Evolutionary conservation across 2,888 invertebrate genomes (phyloP), one percentile per base, ranked within the genome.

Genomic region (Periphyllus acericola): DNA sequence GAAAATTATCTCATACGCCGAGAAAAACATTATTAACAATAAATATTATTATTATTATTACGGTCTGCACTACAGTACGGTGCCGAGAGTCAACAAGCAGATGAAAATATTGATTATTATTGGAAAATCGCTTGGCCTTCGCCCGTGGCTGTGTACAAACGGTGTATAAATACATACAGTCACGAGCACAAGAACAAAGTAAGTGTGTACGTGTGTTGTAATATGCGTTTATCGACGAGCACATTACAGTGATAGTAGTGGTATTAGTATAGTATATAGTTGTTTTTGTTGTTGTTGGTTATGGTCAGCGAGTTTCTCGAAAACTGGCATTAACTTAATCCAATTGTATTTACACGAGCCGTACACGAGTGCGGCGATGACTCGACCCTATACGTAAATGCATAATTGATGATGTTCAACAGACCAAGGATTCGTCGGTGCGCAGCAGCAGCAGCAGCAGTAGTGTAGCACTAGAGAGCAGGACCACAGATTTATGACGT

Each of bases 271-370:
- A 0, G 5, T 60, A 60, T n/a, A n/a, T 32, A 5, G 72, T 34
- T 34, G 21, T 21, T 72, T 21, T 32, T 72, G 34, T 34, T 79
- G 34, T 60, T 32, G 32, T 55, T 21, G 60, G 79, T 79, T 79
- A 79, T 60, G 79, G 34, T 79, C 79, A 79, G 34, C 32, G 55
- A 79, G 55, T 60, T 79, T n/a, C 55, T 60, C 52, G 79, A 79
- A 55, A 79, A 55, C 79, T 4, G 60, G 34, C 17, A 60, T 79
- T 66, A n/a, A 66, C 60, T 80, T 66, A 80, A 80, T 80, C 36
- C 80, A 60, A 80, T 79, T 60, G 52, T 80, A 55, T 80, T 66
- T 60, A 36, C 60, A 34, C n/a, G 60, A 36, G 34, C 5, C 14
- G 36, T 79, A 60, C 34, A 17, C 9, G 14, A 25, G 34, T 32